Percentiles rank a stretch among this genome's conserved stretches.
Evolutionary conservation across 2,113 vertebrate genomes (phyloP).

Genomic region (Oryzias javanicus): DNA sequence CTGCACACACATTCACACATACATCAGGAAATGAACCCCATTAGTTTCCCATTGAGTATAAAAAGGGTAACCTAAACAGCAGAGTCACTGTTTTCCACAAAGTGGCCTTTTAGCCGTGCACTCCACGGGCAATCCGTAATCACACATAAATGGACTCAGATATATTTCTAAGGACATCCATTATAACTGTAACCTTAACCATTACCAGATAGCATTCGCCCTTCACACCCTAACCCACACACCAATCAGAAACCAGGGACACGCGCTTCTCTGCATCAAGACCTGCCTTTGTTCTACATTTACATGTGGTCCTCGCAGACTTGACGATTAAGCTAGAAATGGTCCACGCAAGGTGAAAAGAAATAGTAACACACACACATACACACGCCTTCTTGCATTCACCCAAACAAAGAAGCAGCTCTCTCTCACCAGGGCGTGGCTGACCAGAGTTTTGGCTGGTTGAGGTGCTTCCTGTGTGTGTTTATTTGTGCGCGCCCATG

Average conservation of each 20-base stretch:
- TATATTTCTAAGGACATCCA: too few species aligned
- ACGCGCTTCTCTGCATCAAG: too few species aligned
- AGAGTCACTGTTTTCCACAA: constrained; percentile 49
- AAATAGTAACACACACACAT: not conserved
- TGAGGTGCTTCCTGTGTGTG: constrained; percentile 21
- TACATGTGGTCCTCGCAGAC: too few species aligned
- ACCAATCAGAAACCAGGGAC: too few species aligned
- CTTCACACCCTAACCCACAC: too few species aligned
- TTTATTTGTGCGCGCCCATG: not conserved
- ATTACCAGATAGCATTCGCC: too few species aligned
- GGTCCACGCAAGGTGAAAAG: too few species aligned
- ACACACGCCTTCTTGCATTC: constrained; percentile 5
- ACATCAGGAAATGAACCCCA: constrained; percentile 56
- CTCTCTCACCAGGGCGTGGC: constrained; percentile 57
- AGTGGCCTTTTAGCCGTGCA: constrained; percentile 49
- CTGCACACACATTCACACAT: not conserved
- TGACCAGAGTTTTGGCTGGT: constrained; percentile 45
- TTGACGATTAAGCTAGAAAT: too few species aligned
- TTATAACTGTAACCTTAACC: too few species aligned
- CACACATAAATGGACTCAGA: too few species aligned
- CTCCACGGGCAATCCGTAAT: not conserved
- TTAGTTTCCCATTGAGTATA: constrained; percentile 49
- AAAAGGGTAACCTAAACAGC: constrained; percentile 48
- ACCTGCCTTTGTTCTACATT: too few species aligned
- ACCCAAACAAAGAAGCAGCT: constrained; percentile 62